These are phyloP conservation scores for Epinephelus lanceolatus DNA, from an alignment of 2,113 vertebrate genomes.

Conservation along the genomic window DNA sequence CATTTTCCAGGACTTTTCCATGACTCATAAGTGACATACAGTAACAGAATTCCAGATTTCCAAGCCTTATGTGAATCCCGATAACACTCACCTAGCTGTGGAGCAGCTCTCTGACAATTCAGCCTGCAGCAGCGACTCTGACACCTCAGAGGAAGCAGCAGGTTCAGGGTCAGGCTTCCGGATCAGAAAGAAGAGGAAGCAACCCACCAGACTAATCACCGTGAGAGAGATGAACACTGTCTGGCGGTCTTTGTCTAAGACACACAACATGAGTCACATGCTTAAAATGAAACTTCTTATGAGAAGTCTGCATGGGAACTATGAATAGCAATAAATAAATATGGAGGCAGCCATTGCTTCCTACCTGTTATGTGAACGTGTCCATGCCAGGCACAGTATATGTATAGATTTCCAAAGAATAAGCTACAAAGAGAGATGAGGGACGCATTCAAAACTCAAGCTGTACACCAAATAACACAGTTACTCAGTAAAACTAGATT, in stretches of 20 bases:
- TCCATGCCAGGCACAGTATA: constrained; percentile 95
- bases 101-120: constrained; percentile 68
- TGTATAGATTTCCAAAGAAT: constrained; percentile 97
- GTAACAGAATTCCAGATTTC: neutral
- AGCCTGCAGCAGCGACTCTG: constrained; percentile 68
- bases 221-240: constrained; percentile 97
- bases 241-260: constrained; percentile 91
- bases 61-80: neutral
- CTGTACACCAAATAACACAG: neutral
- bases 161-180: constrained; percentile 86
- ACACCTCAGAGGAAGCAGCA: constrained; percentile 35
- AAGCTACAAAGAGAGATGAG: constrained; percentile 84
- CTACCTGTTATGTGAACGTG: constrained; percentile 93
- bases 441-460: neutral
- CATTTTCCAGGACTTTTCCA: neutral
- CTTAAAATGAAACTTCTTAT: neutral
- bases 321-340: neutral
- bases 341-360: neutral
- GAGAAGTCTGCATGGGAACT: neutral
- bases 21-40: neutral
- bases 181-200: constrained; percentile 97
- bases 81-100: constrained; percentile 56
- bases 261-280: constrained; percentile 49
- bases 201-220: constrained; percentile 95
- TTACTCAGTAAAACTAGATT: too few relatives aligned